Evolutionary conservation across 1,140 invertebrate species (phyloP), one percentile per base, ranked within the genome.

Genomic region (Drosophila santomea): DNA sequence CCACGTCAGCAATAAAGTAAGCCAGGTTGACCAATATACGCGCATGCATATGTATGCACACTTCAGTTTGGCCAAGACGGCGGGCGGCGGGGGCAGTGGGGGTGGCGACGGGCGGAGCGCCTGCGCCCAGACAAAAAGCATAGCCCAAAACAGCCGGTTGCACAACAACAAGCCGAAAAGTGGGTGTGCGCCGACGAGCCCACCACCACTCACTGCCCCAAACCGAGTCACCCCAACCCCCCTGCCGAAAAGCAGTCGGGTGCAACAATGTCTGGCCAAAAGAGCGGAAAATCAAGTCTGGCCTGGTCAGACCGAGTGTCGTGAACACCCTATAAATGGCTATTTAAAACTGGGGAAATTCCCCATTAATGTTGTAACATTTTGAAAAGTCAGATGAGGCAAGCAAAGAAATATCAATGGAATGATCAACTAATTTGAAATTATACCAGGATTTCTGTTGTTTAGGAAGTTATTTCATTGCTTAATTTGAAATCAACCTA

Each of bases 111-210:
- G 20, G 35, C 7, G 52, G 15, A 48, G 45, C 47, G 58, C 52
- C 15, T 50, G 28, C 45, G 48, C 44, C 57, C 51, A 28, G 23
- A 39, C 48, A n/a, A 17, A 43, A 32, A 48, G 28, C 58, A 74
- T 35, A 60, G 58, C 57, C 25, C 64, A 51, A 73, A 78, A 39
- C 12, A 39, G 58, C 77, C 77, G 78, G 62, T 88, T 83, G 54
- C 83, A 67, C 80, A 89, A 83, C 66, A 71, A 69, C 43, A 75
- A 58, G 57, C 15, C 59, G 52, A 71, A 84, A 88, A 89, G 84
- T 80, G 84, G 84, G 84, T 77, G 84, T 79, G 80, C 61, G 39
- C 51, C 62, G 83, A 80, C 83, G 83, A 89, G 83, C 83, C 83
- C 80, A 84, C 83, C 80, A 84, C 83, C 54, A 73, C 39, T 36